Percentiles rank a stretch among this genome's conserved stretches.
Evolutionary conservation across 2,113 vertebrate species (phyloP).

Genomic region (Danio rerio): DNA sequence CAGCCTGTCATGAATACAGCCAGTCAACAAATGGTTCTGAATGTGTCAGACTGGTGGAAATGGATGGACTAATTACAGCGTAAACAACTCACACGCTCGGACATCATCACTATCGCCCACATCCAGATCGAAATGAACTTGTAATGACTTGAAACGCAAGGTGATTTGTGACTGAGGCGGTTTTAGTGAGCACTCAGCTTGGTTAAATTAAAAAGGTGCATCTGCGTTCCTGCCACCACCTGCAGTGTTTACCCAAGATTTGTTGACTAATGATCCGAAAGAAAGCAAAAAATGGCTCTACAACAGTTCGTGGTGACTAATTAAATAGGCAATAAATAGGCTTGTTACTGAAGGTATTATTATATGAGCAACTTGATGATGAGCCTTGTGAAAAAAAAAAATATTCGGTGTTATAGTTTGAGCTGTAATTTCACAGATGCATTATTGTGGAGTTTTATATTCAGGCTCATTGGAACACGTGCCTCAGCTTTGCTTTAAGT

Average conservation of each 20-base stretch:
- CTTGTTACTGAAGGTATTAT: neutral
- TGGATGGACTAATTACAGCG: slow-evolving; percentile 15
- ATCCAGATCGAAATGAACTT: slow-evolving; percentile 2
- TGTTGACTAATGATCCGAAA: slow-evolving; percentile 24
- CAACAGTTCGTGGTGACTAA: neutral
- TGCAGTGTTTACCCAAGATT: slow-evolving; percentile 2
- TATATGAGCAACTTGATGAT: neutral
- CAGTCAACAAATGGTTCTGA: neutral
- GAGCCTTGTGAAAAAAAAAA: neutral
- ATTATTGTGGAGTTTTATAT: too few relatives aligned
- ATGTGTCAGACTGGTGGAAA: slow-evolving; percentile 14
- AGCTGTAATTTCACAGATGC: too few relatives aligned
- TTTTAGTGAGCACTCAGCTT: slow-evolving; percentile 20
- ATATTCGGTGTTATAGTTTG: too few relatives aligned
- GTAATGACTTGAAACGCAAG: slow-evolving; percentile 4
- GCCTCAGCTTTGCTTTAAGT: too few relatives aligned
- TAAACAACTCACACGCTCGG: slow-evolving; percentile 1
- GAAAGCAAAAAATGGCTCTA: neutral
- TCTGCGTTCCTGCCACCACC: neutral
- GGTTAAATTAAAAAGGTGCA: slow-evolving; percentile 25
- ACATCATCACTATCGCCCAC: slow-evolving; percentile 15
- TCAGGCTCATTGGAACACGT: too few relatives aligned
- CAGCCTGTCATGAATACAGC: neutral
- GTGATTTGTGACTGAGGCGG: slow-evolving; percentile 7
- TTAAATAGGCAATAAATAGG: neutral